Evolutionary conservation across 1,140 invertebrate genomes (phyloP), one percentile per base, ranked within the genome.

Genomic region (Eulimnadia texana): DNA sequence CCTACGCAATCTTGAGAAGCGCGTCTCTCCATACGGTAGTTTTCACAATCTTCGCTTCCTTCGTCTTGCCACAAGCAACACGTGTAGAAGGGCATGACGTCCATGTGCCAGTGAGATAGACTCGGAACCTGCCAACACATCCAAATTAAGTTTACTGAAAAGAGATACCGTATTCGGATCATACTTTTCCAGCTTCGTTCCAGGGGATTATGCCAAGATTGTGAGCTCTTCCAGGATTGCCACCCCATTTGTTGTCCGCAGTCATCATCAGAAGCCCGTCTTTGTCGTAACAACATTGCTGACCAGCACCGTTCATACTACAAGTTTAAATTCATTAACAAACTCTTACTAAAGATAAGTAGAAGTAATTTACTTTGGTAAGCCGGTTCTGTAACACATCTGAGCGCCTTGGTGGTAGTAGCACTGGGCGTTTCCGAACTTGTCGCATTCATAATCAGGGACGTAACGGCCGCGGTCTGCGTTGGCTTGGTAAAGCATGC

Each of bases 271-370:
- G 77, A 72, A 84, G 90, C 2, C 84, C 82, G 66, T 93, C 86
- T 68, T 86, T 87, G 70, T 95, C 90, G 69, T 98, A 98, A 68
- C 94, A 98, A 67, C 94, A 98, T 69, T 96, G 92, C 70, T 98
- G 94, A 59, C 93, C 93, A 1, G 91, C 86, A 52, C 93, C 93
- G 68, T 91, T 86, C 51, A 82, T 71, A 64, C 89, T 90, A 67
- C 27, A 66, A 9, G 33, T 6, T 6, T 42, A 42, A 42, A n/a
- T n/a, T n/a, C n/a, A n/a, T n/a, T n/a, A n/a, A n/a, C n/a, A n/a
- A n/a, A n/a, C n/a, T n/a, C n/a, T n/a, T n/a, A n/a, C n/a, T n/a
- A n/a, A n/a, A n/a, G n/a, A 42, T 16, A 29, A 28, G 61, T 58
- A 22, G 10, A 22, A 50, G 24, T 0, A 27, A 69, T 76, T 79